These are phyloP conservation scores for Macrosiphum euphorbiae DNA, from an alignment of 2,888 invertebrate species.

Conservation along the genomic window DNA sequence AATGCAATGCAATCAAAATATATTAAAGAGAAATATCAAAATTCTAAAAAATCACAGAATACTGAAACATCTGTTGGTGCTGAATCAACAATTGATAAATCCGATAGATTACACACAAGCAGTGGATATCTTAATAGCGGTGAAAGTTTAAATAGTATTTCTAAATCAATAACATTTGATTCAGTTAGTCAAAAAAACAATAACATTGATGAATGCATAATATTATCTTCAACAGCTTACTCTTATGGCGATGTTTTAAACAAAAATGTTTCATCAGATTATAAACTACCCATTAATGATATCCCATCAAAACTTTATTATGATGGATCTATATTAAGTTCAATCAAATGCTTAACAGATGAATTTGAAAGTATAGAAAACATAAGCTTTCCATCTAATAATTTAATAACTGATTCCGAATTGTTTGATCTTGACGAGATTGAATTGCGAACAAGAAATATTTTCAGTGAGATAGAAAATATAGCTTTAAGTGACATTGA, in stretches of 20 bases:
- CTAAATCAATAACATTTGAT: neutral
- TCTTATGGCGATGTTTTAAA: constrained; percentile 39
- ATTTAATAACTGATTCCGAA: constrained; percentile 9
- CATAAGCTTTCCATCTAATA: constrained; percentile 24
- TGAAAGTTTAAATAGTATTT: constrained; percentile 14
- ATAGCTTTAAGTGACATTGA: constrained; percentile 18
- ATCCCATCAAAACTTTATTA: neutral
- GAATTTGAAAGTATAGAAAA: constrained; percentile 23
- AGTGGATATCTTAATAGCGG: constrained; percentile 46
- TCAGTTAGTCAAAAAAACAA: neutral
- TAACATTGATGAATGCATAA: neutral
- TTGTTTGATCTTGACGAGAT: neutral
- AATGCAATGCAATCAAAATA: neutral
- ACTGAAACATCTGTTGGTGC: neutral
- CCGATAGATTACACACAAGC: constrained; percentile 23
- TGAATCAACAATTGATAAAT: constrained; percentile 27
- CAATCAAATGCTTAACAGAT: neutral
- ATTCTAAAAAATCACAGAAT: neutral
- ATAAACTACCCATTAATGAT: neutral
- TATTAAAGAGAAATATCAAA: neutral
- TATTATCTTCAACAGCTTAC: neutral
- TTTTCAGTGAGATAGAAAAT: neutral
- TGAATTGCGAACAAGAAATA: neutral
- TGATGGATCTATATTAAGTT: neutral
- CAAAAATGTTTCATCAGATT: constrained; percentile 2